Evolutionary conservation across 2,888 invertebrate species (phyloP).

Genomic region (Drosophila prostipennis): DNA sequence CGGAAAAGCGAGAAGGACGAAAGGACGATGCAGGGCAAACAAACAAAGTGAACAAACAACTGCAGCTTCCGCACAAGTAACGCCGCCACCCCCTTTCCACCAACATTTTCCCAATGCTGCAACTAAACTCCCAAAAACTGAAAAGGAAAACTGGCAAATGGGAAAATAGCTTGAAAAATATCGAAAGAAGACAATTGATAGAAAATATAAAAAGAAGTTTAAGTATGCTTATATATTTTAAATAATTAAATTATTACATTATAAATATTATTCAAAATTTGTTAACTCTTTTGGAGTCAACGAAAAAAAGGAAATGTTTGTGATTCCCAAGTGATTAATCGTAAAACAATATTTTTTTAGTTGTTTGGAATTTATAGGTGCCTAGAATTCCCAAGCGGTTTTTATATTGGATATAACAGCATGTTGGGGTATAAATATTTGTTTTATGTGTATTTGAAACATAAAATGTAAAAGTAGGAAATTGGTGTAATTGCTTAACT

Average conservation of each 20-base stretch:
- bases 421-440: neutral
- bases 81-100: constrained; percentile 26
- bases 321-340: neutral
- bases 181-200: constrained; percentile 36
- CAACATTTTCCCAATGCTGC: constrained; percentile 31
- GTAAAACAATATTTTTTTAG: neutral
- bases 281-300: neutral
- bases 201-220: too few relatives aligned
- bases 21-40: constrained; percentile 35
- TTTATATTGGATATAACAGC: neutral
- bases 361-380: too few relatives aligned
- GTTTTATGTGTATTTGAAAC: neutral
- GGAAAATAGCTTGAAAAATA: constrained; percentile 14
- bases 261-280: too few relatives aligned
- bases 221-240: too few relatives aligned
- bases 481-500: too few relatives aligned
- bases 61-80: constrained; percentile 61
- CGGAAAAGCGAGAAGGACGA: constrained; percentile 3
- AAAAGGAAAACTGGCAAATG: constrained; percentile 7
- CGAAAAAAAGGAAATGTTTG: neutral
- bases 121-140: constrained; percentile 6
- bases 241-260: too few relatives aligned
- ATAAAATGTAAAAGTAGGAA: too few relatives aligned
- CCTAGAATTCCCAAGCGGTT: too few relatives aligned
- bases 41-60: constrained; percentile 58